Base-by-base conservation (phyloP, 1,140 invertebrate species). In the Zaprionus camerounensis region DNA sequence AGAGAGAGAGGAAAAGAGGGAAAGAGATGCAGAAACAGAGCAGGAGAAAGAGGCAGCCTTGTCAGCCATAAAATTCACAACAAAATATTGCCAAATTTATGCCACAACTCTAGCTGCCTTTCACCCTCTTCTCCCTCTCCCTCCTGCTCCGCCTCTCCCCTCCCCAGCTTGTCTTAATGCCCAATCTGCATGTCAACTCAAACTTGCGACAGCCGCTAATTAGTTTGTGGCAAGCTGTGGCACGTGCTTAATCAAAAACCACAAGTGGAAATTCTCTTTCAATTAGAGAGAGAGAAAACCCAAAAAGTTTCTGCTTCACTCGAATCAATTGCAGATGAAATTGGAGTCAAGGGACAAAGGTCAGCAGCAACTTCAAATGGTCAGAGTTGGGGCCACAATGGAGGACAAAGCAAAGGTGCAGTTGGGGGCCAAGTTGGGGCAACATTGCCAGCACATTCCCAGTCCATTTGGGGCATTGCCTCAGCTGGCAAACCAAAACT, bases 171-270 rank as follows among this genome's bases (percentile, higher is more conserved):
- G 56, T 53, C 72, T 76, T 69, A 69, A 67, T 70, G 79, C 46
- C 57, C 82, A 66, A 71, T 71, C 66, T 61, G 69, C 62, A 67
- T 63, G 77, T 79, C 65, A 72, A 79, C 68, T 68, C 64, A 6
- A 51, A 41, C 13, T 58, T 80, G 24, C 75, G 74, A 84, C 82
- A 85, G 70, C 12, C 81, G 76, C 81, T 90, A 88, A 88, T 88
- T 88, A 90, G 85, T 78, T 72, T 66, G 63, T 24, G 24, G 20
- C 38, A 80, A 81, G 72, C 26, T 46, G 41, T 46, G 41, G 41
- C 41, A 46, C 41, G 41, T 46, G 3, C 41, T 46, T 7, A 17
- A 46, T 46, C 41, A 44, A 46, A 81, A 84, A 64, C 67, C 71
- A 64, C 73, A 88, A 62, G 71, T 53, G 55, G 63, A 70, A 68